A percentile compares a stretch with the other conserved stretches of the same genome.
phyloP scores from a whole-genome alignment of 2,797 vertebrate genomes.

The Acridotheres tristis region DNA sequence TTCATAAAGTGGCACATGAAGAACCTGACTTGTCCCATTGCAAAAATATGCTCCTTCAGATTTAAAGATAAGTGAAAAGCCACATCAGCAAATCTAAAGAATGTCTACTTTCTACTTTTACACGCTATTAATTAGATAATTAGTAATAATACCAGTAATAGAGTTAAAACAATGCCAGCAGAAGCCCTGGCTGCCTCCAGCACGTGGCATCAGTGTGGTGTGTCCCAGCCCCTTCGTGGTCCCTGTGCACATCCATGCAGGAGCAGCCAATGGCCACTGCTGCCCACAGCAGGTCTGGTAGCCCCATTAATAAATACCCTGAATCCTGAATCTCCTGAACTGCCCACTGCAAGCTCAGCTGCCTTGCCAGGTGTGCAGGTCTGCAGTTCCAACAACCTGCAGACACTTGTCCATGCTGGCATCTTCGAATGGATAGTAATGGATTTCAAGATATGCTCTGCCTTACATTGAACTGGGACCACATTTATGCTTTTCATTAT shows the following conservation, averaged over 20 bases:
- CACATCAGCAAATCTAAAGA: neutral
- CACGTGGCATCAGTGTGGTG: rapidly evolving
- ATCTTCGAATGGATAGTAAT: neutral
- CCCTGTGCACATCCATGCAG: neutral
- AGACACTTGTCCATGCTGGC: rapidly evolving
- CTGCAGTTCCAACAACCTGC: neutral
- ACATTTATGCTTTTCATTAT: neutral
- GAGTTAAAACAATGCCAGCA: neutral
- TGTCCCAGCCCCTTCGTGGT: neutral
- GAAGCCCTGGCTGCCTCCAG: neutral
- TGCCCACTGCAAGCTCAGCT: neutral
- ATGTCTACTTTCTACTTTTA: neutral
- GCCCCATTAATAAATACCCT: neutral
- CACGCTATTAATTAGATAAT: neutral
- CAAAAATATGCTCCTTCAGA: neutral
- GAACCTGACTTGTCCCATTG: neutral
- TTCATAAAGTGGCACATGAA: neutral
- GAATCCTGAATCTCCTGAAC: neutral
- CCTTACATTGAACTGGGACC: neutral
- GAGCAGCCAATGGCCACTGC: neutral
- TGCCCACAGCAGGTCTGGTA: neutral
- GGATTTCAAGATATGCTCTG: neutral
- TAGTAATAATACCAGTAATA: neutral
- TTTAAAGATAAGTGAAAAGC: neutral
- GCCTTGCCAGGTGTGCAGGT: neutral